These are phyloP conservation scores for Brachyopa scutellaris DNA, from an alignment of 2,888 invertebrate species.

Conservation along the genomic window DNA sequence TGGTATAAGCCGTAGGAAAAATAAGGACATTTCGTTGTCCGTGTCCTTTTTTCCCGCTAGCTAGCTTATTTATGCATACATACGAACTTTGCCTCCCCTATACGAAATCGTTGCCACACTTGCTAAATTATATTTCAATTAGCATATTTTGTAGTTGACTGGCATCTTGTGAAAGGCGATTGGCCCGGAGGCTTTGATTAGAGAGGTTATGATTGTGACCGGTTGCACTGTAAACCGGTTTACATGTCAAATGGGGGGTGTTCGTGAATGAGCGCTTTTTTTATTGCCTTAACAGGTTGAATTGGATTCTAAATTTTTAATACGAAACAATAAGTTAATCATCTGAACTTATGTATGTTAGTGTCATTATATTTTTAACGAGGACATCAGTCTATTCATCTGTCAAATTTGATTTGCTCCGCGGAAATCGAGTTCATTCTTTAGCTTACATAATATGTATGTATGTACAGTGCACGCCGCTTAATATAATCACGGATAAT, in stretches of 20 bases:
- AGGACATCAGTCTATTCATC: too few species aligned
- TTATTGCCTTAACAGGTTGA: background rate
- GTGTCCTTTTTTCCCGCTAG: conserved; percentile 29
- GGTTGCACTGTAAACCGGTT: background rate
- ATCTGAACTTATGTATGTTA: too few species aligned
- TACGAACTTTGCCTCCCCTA: conserved; percentile 10
- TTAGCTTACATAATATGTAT: too few species aligned
- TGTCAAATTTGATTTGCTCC: too few species aligned
- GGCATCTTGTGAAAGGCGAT: conserved; percentile 1
- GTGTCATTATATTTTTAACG: too few species aligned
- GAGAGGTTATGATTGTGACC: conserved; percentile 6
- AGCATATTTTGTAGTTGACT: conserved; percentile 61
- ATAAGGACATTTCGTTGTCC: conserved; percentile 38
- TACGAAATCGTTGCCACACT: conserved; percentile 66
- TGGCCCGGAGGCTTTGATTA: background rate
- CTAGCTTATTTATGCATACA: background rate
- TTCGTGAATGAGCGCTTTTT: background rate
- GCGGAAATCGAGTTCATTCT: too few species aligned
- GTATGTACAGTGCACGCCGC: too few species aligned
- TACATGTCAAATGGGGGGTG: conserved; percentile 25
- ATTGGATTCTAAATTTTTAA: too few species aligned
- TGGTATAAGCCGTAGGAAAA: conserved; percentile 59
- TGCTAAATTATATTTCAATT: conserved; percentile 71
- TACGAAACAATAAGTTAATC: too few species aligned
- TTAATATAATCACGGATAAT: too few species aligned